Conservation (phyloP, 2,113 vertebrate genomes). For the Heterotis niloticus region DNA sequence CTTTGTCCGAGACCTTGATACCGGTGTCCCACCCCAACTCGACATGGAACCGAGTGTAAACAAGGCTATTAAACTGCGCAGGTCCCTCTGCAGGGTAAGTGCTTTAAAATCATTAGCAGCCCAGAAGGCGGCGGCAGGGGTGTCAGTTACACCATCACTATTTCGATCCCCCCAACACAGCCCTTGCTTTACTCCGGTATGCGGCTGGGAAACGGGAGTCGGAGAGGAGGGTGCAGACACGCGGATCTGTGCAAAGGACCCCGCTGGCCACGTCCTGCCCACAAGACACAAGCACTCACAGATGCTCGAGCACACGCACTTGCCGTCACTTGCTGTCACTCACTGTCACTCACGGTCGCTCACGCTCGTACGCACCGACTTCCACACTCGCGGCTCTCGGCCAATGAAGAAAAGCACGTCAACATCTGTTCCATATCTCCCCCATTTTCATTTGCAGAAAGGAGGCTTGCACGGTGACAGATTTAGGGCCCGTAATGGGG, state of each 20-base stretch:
- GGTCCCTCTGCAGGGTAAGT: slow-evolving; percentile 30
- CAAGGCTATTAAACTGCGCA: neutral
- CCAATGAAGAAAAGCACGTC: slow-evolving; percentile 69
- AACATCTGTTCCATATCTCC: slow-evolving; percentile 72
- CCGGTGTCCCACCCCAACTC: neutral
- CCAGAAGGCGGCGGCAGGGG: slow-evolving; percentile 48
- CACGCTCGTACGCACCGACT: neutral
- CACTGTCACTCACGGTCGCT: neutral
- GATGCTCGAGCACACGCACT: neutral
- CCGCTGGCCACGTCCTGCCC: slow-evolving; percentile 39
- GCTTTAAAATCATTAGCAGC: slow-evolving; percentile 58
- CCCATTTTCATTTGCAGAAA: slow-evolving; percentile 73
- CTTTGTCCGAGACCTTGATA: neutral
- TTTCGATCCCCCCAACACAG: slow-evolving; percentile 60
- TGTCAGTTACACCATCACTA: slow-evolving; percentile 60
- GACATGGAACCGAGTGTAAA: neutral
- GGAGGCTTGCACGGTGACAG: slow-evolving; percentile 79
- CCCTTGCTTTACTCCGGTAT: neutral
- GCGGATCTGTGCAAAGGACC: slow-evolving; percentile 45
- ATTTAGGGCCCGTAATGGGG: slow-evolving; percentile 85
- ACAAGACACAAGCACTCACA: neutral
- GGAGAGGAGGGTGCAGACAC: slow-evolving; percentile 45
- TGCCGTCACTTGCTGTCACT: neutral
- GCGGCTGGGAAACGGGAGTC: slow-evolving; percentile 50
- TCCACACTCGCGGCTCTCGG: slow-evolving; percentile 52